Evolutionary conservation across 2,113 vertebrate genomes (phyloP).

Genomic region (Tetrax tetrax): DNA sequence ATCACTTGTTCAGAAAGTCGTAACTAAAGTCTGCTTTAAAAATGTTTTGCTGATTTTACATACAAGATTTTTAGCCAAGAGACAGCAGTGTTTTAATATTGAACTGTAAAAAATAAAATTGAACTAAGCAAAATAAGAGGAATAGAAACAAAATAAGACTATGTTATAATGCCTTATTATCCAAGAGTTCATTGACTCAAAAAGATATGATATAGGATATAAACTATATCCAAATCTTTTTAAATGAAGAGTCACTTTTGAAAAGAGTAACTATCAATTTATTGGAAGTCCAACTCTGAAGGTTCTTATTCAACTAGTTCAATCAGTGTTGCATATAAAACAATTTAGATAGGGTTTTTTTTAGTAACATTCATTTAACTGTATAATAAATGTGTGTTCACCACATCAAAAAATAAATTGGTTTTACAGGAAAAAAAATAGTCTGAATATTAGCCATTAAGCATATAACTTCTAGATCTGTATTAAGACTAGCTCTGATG

Average conservation of each 20-base stretch:
- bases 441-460: background rate
- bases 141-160: background rate
- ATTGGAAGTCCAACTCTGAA: background rate
- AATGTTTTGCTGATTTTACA: background rate
- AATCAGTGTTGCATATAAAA: background rate
- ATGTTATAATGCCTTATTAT: background rate
- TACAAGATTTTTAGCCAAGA: background rate
- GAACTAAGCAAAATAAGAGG: background rate
- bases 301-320: background rate
- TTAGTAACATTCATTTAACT: accelerated
- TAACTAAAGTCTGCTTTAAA: background rate
- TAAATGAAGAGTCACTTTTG: background rate
- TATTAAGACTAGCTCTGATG: background rate
- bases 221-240: background rate
- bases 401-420: background rate
- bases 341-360: background rate
- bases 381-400: background rate
- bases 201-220: background rate
- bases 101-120: background rate
- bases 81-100: background rate
- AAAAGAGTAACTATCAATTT: background rate
- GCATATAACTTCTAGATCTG: background rate
- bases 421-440: background rate
- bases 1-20: background rate
- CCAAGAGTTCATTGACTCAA: background rate